Conservation (phyloP, 2,888 invertebrate species). For the Erebia epiphron region DNA sequence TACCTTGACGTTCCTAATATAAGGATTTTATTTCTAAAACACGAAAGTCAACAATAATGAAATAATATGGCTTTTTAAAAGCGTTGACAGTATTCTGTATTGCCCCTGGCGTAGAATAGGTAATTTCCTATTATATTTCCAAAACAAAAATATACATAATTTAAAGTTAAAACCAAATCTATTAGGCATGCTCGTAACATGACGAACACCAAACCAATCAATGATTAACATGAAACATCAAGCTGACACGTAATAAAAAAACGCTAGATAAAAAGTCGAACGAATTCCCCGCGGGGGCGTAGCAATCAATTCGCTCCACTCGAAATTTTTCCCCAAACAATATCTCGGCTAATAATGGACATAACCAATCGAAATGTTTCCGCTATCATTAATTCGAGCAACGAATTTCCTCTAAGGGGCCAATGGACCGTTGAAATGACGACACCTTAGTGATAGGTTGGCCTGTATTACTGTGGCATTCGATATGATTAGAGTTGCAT, state of each 20-base stretch:
- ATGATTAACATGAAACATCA: conserved; percentile 3
- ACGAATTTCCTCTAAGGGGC: conserved; percentile 57
- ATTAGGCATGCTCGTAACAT: conserved; percentile 14
- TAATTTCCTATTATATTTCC: no score
- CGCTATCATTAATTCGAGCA: conserved; percentile 63
- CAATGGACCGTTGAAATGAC: conserved; percentile 64
- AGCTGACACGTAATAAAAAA: conserved; percentile 21
- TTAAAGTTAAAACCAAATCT: conserved; percentile 4
- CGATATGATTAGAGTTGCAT: conserved; percentile 18
- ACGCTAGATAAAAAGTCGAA: conserved; percentile 31
- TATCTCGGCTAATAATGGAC: conserved; percentile 46
- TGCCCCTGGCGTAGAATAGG: no score
- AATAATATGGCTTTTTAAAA: no score
- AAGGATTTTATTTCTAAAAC: no score
- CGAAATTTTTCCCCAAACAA: conserved; percentile 42
- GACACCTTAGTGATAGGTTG: conserved; percentile 58
- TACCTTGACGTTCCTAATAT: no score
- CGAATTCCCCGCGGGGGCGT: conserved; percentile 34
- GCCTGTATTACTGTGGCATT: conserved; percentile 44
- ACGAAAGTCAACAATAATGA: no score
- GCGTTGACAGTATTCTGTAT: no score
- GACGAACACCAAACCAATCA: conserved; percentile 12
- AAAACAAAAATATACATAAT: not conserved
- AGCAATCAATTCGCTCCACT: conserved; percentile 40
- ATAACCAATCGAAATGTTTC: conserved; percentile 58